Evolutionary conservation across 2,888 invertebrate species (phyloP).

Genomic region (Dastarcus helophoroides): DNA sequence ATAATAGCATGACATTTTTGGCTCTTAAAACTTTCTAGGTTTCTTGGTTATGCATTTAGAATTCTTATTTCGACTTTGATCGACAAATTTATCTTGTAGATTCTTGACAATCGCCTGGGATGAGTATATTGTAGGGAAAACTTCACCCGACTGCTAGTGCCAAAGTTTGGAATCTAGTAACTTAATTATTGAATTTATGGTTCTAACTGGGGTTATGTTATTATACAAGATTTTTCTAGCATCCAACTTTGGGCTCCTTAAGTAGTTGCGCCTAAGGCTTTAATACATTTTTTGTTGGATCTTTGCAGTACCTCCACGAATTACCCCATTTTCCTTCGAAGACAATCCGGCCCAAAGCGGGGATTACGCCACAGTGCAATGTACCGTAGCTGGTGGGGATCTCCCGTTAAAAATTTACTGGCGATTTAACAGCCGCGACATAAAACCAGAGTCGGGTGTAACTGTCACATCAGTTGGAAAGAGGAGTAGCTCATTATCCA

Average conservation of each 20-base stretch:
- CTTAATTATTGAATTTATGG: no score
- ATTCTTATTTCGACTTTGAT: no score
- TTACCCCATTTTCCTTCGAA: conserved; percentile 36
- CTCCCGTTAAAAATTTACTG: conserved; percentile 57
- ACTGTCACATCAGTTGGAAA: conserved; percentile 16
- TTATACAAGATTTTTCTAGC: no score
- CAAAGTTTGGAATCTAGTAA: no score
- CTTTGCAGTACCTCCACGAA: conserved; percentile 57
- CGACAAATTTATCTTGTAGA: no score
- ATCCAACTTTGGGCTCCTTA: no score
- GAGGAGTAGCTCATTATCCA: conserved; percentile 44
- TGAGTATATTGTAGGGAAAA: no score
- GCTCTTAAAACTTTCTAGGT: conserved; percentile 1
- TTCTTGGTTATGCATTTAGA: conserved; percentile 2
- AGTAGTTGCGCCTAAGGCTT: no score
- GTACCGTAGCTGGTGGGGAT: conserved; percentile 60
- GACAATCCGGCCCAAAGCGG: conserved; percentile 54
- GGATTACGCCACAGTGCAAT: conserved; percentile 55
- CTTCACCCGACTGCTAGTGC: no score
- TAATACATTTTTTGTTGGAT: neutral
- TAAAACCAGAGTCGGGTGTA: conserved; percentile 23
- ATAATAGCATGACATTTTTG: no score
- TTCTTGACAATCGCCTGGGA: no score
- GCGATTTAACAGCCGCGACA: conserved; percentile 55
- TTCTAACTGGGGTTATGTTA: no score